These are phyloP conservation scores for Pachycephala philippinensis DNA, from an alignment of 2,113 vertebrate species.

Conservation along the genomic window DNA sequence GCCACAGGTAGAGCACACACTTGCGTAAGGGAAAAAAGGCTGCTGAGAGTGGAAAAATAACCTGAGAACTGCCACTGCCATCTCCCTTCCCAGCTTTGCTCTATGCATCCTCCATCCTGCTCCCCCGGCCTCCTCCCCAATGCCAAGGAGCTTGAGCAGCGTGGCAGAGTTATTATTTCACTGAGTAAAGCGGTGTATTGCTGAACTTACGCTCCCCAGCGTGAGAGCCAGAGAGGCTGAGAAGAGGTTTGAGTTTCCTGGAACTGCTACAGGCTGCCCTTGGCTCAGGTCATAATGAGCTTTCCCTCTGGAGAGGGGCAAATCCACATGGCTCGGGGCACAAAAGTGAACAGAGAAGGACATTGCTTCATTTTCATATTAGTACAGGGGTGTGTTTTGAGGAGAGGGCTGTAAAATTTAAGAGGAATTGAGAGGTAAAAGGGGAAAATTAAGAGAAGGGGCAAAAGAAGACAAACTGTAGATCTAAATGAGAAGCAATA, in stretches of 20 bases:
- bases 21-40: background rate
- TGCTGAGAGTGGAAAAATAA: background rate
- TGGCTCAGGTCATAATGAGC: rapidly evolving
- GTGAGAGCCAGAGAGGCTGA: background rate
- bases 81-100: background rate
- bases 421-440: background rate
- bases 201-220: background rate
- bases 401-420: background rate
- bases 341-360: background rate
- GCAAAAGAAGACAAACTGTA: background rate
- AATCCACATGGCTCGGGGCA: background rate
- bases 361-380: rapidly evolving
- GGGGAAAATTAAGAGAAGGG: background rate
- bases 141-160: background rate
- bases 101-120: background rate
- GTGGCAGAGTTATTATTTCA: background rate
- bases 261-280: background rate
- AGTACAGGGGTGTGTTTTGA: background rate
- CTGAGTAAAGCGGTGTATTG: background rate
- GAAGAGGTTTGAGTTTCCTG: background rate
- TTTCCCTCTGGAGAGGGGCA: background rate
- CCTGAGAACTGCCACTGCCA: rapidly evolving
- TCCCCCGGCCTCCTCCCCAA: background rate
- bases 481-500: background rate
- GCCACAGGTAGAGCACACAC: background rate